Evolutionary conservation across 2,113 vertebrate species (phyloP).

Genomic region (Forbesichthys agassizii): DNA sequence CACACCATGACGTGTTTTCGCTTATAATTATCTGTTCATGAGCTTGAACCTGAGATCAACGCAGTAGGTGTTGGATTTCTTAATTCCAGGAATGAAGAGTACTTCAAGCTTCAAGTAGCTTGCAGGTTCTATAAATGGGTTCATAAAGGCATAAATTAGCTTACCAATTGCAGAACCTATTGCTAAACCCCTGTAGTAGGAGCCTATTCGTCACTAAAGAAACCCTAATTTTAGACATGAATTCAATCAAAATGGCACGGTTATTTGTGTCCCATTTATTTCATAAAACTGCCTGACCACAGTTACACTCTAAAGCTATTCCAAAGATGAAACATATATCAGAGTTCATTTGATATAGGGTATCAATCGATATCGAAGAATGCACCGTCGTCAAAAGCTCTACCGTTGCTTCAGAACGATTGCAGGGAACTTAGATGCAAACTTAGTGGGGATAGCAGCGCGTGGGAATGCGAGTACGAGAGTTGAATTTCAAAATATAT

Average conservation of each 20-base stretch:
- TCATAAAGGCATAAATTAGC: background rate
- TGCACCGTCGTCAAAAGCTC: background rate
- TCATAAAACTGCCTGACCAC: too few relatives aligned
- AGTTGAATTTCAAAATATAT: background rate
- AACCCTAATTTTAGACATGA: slow-evolving; percentile 4
- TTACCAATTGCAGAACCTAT: slow-evolving; percentile 5
- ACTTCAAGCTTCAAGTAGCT: background rate
- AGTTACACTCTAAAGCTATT: too few relatives aligned
- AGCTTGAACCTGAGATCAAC: background rate
- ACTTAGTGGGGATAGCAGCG: too few relatives aligned
- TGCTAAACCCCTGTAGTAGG: background rate
- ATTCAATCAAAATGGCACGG: slow-evolving; percentile 3
- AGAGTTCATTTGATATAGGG: background rate
- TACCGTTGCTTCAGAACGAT: background rate
- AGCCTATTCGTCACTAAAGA: background rate
- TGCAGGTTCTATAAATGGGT: background rate
- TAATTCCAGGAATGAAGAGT: background rate
- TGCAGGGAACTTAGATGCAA: too few relatives aligned
- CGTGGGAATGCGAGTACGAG: too few relatives aligned
- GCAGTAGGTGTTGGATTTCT: background rate
- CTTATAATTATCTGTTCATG: background rate
- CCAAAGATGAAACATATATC: too few relatives aligned
- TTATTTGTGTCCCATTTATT: too few relatives aligned
- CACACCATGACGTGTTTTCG: background rate
- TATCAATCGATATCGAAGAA: background rate